Percentiles rank a stretch among this genome's conserved stretches.
Evolutionary conservation across 2,797 vertebrate genomes (phyloP).

Genomic region (Muscicapa striata): DNA sequence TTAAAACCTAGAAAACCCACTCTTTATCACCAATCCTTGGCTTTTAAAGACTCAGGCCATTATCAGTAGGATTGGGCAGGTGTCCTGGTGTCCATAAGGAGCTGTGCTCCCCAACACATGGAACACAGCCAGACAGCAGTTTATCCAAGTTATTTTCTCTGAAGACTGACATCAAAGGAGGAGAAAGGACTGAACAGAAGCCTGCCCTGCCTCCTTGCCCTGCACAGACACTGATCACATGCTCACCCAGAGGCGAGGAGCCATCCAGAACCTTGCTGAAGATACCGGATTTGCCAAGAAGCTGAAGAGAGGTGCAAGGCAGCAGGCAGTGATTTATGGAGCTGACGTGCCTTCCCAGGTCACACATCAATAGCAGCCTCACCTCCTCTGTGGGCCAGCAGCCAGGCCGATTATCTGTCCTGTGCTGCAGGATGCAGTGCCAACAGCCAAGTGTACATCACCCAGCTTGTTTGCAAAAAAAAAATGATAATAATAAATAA

Average conservation of each 20-base stretch:
- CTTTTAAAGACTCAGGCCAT: background rate
- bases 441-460: background rate
- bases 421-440: background rate
- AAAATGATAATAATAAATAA: background rate
- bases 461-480: background rate
- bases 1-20: background rate
- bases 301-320: background rate
- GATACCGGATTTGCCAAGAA: background rate
- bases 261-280: fast-evolving
- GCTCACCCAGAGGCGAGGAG: fast-evolving
- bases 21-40: background rate
- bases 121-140: background rate
- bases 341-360: background rate
- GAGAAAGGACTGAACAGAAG: background rate
- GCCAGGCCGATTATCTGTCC: conserved; percentile 53
- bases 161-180: background rate
- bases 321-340: background rate
- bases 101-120: fast-evolving
- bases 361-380: conserved; percentile 8
- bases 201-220: background rate
- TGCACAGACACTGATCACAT: fast-evolving
- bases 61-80: background rate
- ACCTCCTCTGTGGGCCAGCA: background rate
- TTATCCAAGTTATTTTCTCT: background rate
- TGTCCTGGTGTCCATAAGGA: background rate